Evolutionary conservation across 2,113 vertebrate species (phyloP).

Genomic region (Callospermophilus lateralis): DNA sequence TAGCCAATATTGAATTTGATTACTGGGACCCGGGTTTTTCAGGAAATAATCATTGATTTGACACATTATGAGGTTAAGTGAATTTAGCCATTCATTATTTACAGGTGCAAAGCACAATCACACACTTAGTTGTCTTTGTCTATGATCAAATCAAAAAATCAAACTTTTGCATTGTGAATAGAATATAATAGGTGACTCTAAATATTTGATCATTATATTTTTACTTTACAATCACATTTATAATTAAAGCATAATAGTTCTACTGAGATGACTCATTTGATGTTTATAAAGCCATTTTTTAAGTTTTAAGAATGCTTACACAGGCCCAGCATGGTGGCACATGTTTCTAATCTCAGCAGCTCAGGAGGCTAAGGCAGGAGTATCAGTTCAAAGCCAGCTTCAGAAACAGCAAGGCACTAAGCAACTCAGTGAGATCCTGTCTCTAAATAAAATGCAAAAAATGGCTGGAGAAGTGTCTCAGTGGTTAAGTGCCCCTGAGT

Average conservation of each 20-base stretch:
- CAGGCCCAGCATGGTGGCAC: no score
- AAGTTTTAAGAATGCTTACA: not conserved
- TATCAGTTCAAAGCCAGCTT: no score
- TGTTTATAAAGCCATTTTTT: not conserved
- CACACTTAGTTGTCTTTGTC: not conserved
- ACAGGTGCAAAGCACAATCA: not conserved
- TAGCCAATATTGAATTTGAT: not conserved
- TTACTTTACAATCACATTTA: not conserved
- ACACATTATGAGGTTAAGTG: not conserved
- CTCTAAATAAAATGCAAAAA: no score
- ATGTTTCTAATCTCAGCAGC: no score
- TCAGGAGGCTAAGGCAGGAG: no score
- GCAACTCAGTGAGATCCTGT: no score
- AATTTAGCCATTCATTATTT: slow-evolving; percentile 41
- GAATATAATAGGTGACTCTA: not conserved
- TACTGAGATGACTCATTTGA: not conserved
- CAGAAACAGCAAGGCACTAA: no score
- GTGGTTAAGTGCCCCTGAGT: no score
- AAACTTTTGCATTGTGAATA: not conserved
- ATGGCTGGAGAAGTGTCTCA: no score
- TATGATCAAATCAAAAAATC: not conserved
- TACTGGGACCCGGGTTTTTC: not conserved
- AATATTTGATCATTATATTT: not conserved
- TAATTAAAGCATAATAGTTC: not conserved
- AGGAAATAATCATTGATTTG: not conserved